Evolutionary conservation across 2,888 invertebrate species (phyloP), one percentile per base, ranked within the genome.

Genomic region (Globia sparganii): DNA sequence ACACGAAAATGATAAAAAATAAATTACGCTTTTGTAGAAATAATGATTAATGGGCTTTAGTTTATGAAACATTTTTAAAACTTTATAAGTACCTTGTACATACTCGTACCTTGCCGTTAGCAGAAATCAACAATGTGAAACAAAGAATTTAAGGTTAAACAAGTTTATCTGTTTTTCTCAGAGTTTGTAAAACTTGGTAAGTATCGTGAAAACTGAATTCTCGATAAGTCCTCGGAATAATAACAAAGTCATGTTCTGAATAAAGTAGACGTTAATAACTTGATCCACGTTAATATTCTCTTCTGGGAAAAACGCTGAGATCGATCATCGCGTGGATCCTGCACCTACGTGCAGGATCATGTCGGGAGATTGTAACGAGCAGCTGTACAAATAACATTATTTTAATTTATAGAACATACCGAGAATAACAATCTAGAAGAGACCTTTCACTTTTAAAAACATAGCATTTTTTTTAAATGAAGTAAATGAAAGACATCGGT

Each of bases 201-300:
- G 25, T 43, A 43, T 21, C 25, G 15, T 28, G 65, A 9, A 40
- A 59, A 40, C 59, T 18, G 18, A 31, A 43, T 31, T 49, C 40
- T 31, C 31, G 25, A 8, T 31, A 64, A 75, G 25, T 25, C 53
- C n/a, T 53, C 31, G 11, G n/a, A 34, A 43, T 37, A 73, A 64
- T 37, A 68, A 66, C 49, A 61, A 21, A 56, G 34, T 56, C 46
- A 72, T 75, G 56, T 64, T 77, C n/a, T 31, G 28, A 56, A 68
- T 21, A 56, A 53, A 53, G 28, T 40, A 66, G n/a, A 56, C 46
- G 13, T 18, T 72, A 43, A 73, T n/a, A 56, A 49, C 37, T 58
- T 34, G 56, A 43, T 37, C 72, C 56, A 5, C 31, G n/a, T 46
- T 62, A 68, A 77, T 46, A 64, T 34, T 34, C 18, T 31, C 3